Conservation (phyloP, 2,113 vertebrate genomes). For the Ictidomys tridecemlineatus region DNA sequence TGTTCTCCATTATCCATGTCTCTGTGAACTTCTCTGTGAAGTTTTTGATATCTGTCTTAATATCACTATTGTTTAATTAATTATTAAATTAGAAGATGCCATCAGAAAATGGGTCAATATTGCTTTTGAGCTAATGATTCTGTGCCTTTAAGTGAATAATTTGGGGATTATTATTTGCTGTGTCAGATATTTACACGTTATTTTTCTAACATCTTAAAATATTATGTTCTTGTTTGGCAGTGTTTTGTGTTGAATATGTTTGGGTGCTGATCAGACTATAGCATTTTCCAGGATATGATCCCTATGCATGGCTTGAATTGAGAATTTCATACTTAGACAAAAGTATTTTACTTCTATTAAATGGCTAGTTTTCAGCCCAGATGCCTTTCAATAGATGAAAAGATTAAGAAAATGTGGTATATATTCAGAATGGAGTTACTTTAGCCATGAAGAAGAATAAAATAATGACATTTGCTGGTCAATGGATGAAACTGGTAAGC, state of each 20-base stretch:
- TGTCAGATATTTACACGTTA: not conserved
- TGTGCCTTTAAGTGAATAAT: not conserved
- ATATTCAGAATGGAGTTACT: no score
- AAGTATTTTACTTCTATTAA: not conserved
- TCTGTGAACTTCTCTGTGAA: not conserved
- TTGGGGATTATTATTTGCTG: not conserved
- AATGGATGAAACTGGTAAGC: no score
- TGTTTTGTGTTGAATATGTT: not conserved
- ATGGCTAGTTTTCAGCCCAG: not conserved
- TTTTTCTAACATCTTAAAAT: not conserved
- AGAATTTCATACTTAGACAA: not conserved
- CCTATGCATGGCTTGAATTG: not conserved
- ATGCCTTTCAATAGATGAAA: no score
- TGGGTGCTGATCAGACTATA: not conserved
- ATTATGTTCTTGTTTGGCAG: not conserved
- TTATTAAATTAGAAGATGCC: not conserved
- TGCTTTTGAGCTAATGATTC: not conserved
- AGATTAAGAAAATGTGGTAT: no score
- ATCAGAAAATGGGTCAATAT: not conserved
- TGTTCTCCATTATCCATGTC: not conserved
- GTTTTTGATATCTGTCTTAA: not conserved
- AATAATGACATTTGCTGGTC: no score
- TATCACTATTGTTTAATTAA: not conserved
- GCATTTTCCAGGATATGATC: not conserved
- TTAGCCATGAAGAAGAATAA: no score